These are phyloP conservation scores for Drosophila grimshawi DNA, from an alignment of 1,140 invertebrate genomes.

Conservation along the genomic window DNA sequence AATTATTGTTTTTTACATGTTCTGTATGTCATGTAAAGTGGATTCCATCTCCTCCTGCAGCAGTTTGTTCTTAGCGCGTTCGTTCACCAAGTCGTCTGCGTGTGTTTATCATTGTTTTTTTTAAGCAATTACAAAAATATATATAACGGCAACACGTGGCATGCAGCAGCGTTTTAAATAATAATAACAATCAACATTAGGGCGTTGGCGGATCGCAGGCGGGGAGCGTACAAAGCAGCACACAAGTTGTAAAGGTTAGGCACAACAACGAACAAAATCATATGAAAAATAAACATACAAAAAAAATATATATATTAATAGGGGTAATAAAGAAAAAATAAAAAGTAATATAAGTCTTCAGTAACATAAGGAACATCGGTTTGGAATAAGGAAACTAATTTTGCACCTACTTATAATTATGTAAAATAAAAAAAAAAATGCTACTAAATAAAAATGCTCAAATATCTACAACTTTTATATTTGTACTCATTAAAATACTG, in stretches of 20 bases:
- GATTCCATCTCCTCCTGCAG: conserved; percentile 99
- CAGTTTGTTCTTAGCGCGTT: conserved; percentile 98
- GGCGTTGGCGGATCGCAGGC: conserved; percentile 42
- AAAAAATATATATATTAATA: conserved; percentile 54
- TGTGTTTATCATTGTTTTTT: conserved; percentile 38
- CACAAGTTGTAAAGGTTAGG: conserved; percentile 41
- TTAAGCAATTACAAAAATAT: conserved; percentile 59
- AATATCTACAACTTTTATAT: conserved; percentile 36
- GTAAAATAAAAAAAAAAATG: conserved; percentile 34
- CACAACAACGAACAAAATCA: conserved; percentile 52
- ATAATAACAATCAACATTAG: conserved; percentile 56
- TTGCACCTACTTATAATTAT: conserved; percentile 60
- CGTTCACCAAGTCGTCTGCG: conserved; percentile 96
- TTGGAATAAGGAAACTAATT: conserved; percentile 64
- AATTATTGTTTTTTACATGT: conserved; percentile 91
- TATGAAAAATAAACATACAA: conserved; percentile 53
- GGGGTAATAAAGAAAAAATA: conserved; percentile 31
- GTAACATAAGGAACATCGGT: conserved; percentile 53
- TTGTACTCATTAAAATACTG: conserved; percentile 50
- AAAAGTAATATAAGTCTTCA: conserved; percentile 39
- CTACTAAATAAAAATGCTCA: conserved; percentile 23
- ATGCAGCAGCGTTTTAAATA: conserved; percentile 26
- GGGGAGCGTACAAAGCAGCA: conserved; percentile 44
- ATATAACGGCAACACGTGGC: conserved; percentile 37
- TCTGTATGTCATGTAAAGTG: conserved; percentile 99